phyloP scores from a whole-genome alignment of 2,113 vertebrate species.

The Raja brachyura region DNA sequence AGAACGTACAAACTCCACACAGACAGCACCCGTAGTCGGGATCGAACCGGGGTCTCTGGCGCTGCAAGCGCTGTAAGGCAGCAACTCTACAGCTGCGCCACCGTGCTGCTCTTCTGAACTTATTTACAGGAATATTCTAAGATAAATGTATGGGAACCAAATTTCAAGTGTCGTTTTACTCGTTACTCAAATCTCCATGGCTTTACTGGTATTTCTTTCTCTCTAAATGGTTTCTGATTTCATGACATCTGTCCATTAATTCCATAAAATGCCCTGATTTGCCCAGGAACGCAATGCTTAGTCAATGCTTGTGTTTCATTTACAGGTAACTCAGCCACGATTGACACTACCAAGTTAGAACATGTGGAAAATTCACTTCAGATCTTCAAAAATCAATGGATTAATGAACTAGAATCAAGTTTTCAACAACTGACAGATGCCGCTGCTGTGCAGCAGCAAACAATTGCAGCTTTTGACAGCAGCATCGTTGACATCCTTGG shows the following conservation, averaged over 20 bases:
- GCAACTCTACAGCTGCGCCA: no score
- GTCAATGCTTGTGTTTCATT: background rate
- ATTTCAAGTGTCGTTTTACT: no score
- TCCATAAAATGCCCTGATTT: no score
- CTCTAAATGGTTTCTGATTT: background rate
- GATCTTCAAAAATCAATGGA: slow-evolving; percentile 45
- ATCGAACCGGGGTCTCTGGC: no score
- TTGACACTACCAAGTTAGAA: background rate
- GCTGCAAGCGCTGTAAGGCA: no score
- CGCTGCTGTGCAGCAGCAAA: slow-evolving; percentile 52
- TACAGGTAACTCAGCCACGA: background rate
- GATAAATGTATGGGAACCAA: no score
- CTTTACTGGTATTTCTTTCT: background rate
- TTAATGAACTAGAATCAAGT: slow-evolving; percentile 54
- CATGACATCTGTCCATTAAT: background rate
- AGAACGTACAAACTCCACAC: no score
- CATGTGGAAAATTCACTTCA: background rate
- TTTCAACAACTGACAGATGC: slow-evolving; percentile 59
- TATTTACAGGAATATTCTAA: no score
- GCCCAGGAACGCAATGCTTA: background rate
- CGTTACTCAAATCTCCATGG: background rate
- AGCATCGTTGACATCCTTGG: slow-evolving; percentile 66
- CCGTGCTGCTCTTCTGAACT: no score
- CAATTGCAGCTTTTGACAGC: slow-evolving; percentile 51
- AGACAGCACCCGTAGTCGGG: no score